phyloP scores from a whole-genome alignment of 2,888 invertebrate genomes.

The Volucella zonaria region DNA sequence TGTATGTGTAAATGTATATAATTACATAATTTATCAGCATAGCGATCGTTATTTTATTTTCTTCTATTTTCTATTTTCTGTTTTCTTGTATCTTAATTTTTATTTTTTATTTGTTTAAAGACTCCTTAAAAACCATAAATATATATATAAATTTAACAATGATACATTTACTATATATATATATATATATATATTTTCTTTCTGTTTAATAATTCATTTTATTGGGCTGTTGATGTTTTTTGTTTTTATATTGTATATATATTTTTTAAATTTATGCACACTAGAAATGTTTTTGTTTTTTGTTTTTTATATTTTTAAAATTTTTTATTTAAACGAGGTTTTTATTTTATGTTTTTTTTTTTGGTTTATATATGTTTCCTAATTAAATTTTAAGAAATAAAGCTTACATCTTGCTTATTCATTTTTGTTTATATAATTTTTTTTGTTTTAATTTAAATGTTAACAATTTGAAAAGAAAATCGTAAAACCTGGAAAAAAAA shows the following conservation, averaged over 20 bases:
- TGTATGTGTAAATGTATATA: constrained; percentile 48
- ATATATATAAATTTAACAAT: constrained; percentile 68
- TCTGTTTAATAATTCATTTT: constrained; percentile 42
- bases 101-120: constrained; percentile 34
- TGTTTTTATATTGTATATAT: no score
- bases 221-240: constrained; percentile 16
- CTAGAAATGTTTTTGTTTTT: constrained; percentile 7
- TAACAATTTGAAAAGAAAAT: constrained; percentile 6
- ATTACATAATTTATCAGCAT: constrained; percentile 72
- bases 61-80: constrained; percentile 4
- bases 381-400: constrained; percentile 49
- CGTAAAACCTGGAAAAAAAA: background rate
- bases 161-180: constrained; percentile 64
- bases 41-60: constrained; percentile 61
- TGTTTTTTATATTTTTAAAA: constrained; percentile 5
- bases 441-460: constrained; percentile 15
- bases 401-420: constrained; percentile 31
- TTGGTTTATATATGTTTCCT: constrained; percentile 20
- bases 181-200: constrained; percentile 56
- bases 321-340: constrained; percentile 4
- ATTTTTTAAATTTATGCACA: constrained; percentile 3
- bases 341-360: constrained; percentile 9
- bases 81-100: constrained; percentile 5
- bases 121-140: constrained; percentile 56
- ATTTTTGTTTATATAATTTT: constrained; percentile 1